phyloP scores from a whole-genome alignment of 2,113 vertebrate species.

The Hippocampus guttulatus region DNA sequence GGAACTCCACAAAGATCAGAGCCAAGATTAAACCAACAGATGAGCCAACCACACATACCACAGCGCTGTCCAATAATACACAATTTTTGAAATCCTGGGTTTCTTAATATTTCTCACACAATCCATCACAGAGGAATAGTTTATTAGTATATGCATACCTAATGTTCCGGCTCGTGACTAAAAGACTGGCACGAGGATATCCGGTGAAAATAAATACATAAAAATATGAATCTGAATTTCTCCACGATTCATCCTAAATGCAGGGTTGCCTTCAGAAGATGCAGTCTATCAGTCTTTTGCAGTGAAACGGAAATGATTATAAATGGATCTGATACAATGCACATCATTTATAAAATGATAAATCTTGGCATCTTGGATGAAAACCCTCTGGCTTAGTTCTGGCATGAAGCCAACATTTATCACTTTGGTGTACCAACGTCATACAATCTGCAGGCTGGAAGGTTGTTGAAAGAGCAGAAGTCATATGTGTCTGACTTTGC shows the following conservation, averaged over 20 bases:
- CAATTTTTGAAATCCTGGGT: too few relatives aligned
- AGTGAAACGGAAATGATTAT: not conserved
- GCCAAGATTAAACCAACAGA: too few relatives aligned
- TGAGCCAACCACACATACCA: too few relatives aligned
- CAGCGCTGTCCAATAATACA: too few relatives aligned
- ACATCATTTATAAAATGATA: slow-evolving; percentile 6
- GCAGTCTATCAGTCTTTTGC: not conserved
- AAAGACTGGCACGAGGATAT: too few relatives aligned
- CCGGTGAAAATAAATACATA: too few relatives aligned
- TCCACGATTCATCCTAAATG: not conserved
- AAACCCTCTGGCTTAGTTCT: not conserved
- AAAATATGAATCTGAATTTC: not conserved
- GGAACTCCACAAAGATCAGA: too few relatives aligned
- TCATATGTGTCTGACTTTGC: not conserved
- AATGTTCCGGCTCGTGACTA: too few relatives aligned
- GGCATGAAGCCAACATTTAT: not conserved
- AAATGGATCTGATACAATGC: not conserved
- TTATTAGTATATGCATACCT: too few relatives aligned
- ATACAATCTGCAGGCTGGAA: not conserved
- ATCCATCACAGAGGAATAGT: too few relatives aligned
- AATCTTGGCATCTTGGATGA: not conserved
- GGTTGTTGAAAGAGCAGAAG: not conserved
- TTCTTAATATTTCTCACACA: too few relatives aligned
- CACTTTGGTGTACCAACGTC: not conserved
- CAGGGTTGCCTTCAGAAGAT: not conserved